Conservation (phyloP, 1,140 invertebrate species). For the Diabrotica virgifera region DNA sequence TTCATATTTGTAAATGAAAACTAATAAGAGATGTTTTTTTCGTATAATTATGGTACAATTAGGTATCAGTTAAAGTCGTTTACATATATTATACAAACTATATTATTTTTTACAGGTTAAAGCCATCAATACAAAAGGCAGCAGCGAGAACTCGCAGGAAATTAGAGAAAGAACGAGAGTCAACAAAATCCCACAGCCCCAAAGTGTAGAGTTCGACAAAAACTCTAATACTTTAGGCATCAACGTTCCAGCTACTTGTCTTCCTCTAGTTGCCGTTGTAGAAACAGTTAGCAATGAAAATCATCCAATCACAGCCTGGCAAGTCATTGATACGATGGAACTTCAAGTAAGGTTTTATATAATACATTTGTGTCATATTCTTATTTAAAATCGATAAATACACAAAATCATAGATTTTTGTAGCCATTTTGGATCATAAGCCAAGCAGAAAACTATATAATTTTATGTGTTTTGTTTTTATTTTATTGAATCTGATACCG, state of each 20-base stretch:
- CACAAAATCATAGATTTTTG: too few relatives aligned
- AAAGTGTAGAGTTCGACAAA: constrained; percentile 78
- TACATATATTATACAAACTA: too few relatives aligned
- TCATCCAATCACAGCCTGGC: constrained; percentile 61
- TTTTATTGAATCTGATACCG: too few relatives aligned
- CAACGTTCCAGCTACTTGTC: constrained; percentile 71
- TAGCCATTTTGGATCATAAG: too few relatives aligned
- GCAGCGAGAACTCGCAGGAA: constrained; percentile 81
- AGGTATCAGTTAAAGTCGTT: too few relatives aligned
- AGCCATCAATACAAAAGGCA: constrained; percentile 80
- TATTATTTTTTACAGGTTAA: constrained; percentile 60
- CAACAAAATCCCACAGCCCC: constrained; percentile 76
- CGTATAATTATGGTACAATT: too few relatives aligned
- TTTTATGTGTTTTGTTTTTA: too few relatives aligned
- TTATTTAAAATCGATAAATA: too few relatives aligned
- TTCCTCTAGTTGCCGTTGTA: constrained; percentile 68
- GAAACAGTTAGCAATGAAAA: constrained; percentile 62
- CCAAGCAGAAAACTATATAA: too few relatives aligned
- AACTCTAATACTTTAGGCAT: constrained; percentile 70
- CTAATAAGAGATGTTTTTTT: too few relatives aligned
- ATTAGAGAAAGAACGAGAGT: constrained; percentile 74
- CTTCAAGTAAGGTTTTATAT: constrained; percentile 48
- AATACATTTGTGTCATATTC: too few relatives aligned
- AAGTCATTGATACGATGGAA: constrained; percentile 65
- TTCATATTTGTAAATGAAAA: too few relatives aligned